Evolutionary conservation across 2,113 vertebrate species (phyloP).

Genomic region (Oreocharis arfaki): DNA sequence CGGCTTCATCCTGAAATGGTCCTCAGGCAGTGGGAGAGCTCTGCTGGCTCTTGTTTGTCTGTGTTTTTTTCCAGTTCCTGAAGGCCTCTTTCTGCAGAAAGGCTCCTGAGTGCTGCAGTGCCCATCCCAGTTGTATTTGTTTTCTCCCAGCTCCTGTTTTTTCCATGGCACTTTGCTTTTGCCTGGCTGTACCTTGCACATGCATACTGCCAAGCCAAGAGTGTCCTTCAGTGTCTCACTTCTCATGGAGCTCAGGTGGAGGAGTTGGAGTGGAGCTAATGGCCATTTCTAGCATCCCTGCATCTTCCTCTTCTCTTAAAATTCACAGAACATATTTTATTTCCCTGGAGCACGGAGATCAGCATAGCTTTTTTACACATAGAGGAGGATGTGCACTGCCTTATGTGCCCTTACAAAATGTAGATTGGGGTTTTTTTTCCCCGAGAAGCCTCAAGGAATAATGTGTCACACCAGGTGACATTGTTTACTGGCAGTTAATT

Average conservation of each 20-base stretch:
- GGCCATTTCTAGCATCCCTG: neutral
- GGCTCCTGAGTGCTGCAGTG: neutral
- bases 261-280: neutral
- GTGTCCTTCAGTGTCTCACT: neutral
- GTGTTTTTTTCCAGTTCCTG: neutral
- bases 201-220: neutral
- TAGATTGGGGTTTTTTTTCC: neutral
- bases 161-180: neutral
- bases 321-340: neutral
- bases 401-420: neutral
- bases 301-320: neutral
- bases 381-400: neutral
- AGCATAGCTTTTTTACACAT: accelerated
- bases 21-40: neutral
- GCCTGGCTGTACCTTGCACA: neutral
- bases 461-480: neutral
- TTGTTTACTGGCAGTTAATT: neutral
- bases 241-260: neutral
- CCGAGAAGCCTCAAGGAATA: neutral
- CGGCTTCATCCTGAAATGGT: neutral
- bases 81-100: neutral
- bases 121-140: neutral
- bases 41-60: neutral
- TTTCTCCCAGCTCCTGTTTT: neutral
- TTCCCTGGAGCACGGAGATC: neutral